Percentiles rank a stretch among this genome's conserved stretches.
phyloP scores from a whole-genome alignment of 2,113 vertebrate genomes.

The Parotia lawesii region DNA sequence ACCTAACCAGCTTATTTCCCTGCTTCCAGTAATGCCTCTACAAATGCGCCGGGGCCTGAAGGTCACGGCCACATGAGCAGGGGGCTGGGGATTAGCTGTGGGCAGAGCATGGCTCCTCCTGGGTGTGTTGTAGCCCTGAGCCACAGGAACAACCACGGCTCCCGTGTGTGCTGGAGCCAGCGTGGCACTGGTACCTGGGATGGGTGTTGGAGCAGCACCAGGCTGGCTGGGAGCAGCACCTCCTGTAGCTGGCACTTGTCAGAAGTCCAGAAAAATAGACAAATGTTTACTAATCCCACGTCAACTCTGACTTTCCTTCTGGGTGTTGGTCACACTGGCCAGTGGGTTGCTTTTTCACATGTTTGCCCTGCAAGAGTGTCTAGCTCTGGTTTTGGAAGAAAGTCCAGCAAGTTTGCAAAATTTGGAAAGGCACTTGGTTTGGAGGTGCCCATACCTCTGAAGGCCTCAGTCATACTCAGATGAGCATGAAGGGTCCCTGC shows the following conservation, averaged over 20 bases:
- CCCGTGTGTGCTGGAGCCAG: neutral
- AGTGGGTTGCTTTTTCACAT: neutral
- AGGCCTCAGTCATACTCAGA: neutral
- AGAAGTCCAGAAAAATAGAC: neutral
- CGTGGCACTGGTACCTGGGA: fast-evolving
- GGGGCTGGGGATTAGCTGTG: neutral
- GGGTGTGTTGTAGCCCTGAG: neutral
- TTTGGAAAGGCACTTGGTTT: neutral
- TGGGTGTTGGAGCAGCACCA: neutral
- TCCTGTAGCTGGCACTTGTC: neutral
- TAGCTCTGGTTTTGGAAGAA: neutral
- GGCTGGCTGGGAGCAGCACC: neutral
- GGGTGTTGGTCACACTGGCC: neutral
- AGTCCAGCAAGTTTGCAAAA: neutral
- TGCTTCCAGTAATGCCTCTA: neutral
- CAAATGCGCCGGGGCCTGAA: neutral
- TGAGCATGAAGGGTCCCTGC: neutral
- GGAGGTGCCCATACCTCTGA: neutral
- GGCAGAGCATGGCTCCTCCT: neutral
- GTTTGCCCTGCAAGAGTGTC: neutral
- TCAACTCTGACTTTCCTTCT: neutral
- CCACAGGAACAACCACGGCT: fast-evolving
- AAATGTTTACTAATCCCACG: neutral
- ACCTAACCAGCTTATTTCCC: conserved; percentile 29
- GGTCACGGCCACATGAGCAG: neutral